Base-by-base conservation (phyloP, 2,113 vertebrate species). In the Pollimyrus isidori region DNA sequence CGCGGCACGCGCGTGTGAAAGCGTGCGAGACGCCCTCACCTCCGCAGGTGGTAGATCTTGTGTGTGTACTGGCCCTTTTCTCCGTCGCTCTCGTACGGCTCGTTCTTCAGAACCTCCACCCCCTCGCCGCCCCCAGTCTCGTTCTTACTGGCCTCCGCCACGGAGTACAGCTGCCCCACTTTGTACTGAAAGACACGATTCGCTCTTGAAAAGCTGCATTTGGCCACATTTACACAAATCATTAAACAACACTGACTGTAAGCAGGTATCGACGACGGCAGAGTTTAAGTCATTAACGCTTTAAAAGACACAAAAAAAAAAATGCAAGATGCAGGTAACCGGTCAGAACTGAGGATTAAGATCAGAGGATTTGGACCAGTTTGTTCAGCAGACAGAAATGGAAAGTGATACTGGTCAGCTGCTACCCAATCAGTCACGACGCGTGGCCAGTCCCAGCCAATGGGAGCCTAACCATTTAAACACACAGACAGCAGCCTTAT, bases 81-180 rank as follows among this genome's bases (percentile, higher is more conserved):
- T n/a, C 97, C 97, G 9, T 97, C 96, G 83, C 97, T 95, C 92
- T 98, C 97, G 0, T 99, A 99, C 23, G 98, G 98, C 69, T 98
- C 96, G 0, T 99, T 99, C 91, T 95, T 93, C 90, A 99, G 91
- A 88, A 99, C 98, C 93, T 99, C 97, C 91, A 99, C 98, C 3
- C 98, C 98, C 92, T 99, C 98, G n/a, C 98, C 98, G 89, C 98
- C 98, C n/a, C 98, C 98, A 0, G 98, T 99, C 93, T 99, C 98
- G 91, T 96, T 97, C 93, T 99, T 99, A 93, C 98, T 99, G 94
- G 98, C 97, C 93, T 99, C 97, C 49, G 98, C 98, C 92, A 99
- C 98, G 0, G 98, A 95, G 92, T 97, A 99, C 90, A 99, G 96
- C 94, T 99, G 98, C 15, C 97, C 98, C 92, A 99, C 98, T 91